Evolutionary conservation across 2,888 invertebrate genomes (phyloP), one percentile per base, ranked within the genome.

Genomic region (Ptilodon capucinus): DNA sequence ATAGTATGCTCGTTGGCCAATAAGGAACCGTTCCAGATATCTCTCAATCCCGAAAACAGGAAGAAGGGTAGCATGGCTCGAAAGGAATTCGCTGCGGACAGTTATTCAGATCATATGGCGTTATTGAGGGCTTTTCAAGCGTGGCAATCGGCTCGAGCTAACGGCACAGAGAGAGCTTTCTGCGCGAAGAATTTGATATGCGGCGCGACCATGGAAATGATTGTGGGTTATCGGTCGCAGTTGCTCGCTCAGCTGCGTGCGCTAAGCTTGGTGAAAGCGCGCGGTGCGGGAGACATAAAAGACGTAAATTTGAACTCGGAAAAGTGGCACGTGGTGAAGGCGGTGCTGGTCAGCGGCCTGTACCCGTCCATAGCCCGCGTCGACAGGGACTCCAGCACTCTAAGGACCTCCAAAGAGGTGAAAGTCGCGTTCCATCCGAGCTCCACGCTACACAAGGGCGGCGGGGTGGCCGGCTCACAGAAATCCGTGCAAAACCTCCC

Each of bases 271-370:
- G 94, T 97, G 0, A 92, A 93, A 46, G 81, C 93, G 0, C 79
- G 92, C 42, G 93, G 93, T 1, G 84, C 92, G 0, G 76, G 76
- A 3, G 77, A 78, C 42, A 77, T 78, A 2, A 78, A 78, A 59
- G 96, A 96, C 71, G 92, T 97, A 30, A 98, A 98, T 84, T 81
- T 92, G 1, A 95, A 97, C 85, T 95, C 96, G 0, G 94, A 96
- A 66, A 95, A 95, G 74, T 97, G 97, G 97, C 95, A 97, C 9
- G 94, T 98, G 45, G 95, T 99, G 0, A 98, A 98, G 76, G 96
- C 97, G 0, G 97, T 97, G 1, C 88, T 99, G 25, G 94, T 95
- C 19, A 96, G 96, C 3, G 98, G 99, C 0, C 92, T 97, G 50
- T 99, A 98, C 84, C 99, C 99, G 0, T 96, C 97, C 64, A 82